phyloP scores from a whole-genome alignment of 2,888 invertebrate genomes.

The Drosophila melanosoma region DNA sequence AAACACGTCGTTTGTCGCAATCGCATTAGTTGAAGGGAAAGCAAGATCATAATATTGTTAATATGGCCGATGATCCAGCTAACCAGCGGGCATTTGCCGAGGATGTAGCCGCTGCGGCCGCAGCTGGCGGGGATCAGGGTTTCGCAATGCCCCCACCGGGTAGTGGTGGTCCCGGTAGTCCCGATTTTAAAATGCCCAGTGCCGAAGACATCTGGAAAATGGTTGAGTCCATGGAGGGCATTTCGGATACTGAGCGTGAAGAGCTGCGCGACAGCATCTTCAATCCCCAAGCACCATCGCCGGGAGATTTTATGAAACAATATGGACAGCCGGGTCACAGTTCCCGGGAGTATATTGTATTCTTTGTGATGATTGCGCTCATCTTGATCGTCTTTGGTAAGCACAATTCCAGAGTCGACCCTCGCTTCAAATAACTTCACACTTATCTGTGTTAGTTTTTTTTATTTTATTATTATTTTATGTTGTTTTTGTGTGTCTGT shows the following conservation, averaged over 20 bases:
- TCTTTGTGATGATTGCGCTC: conserved; percentile 84
- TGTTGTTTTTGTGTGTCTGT: neutral
- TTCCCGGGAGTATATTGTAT: conserved; percentile 81
- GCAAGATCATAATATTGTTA: conserved; percentile 1
- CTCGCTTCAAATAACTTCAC: conserved; percentile 26
- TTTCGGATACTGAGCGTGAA: conserved; percentile 88
- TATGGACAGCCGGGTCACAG: conserved; percentile 62
- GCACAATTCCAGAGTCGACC: conserved; percentile 48
- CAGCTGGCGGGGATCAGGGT: conserved; percentile 69
- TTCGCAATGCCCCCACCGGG: conserved; percentile 53
- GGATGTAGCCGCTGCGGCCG: conserved; percentile 79
- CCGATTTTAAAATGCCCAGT: conserved; percentile 86
- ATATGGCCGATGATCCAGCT: conserved; percentile 80
- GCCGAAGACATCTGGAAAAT: conserved; percentile 87
- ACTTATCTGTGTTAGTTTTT: conserved; percentile 13
- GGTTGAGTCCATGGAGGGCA: conserved; percentile 86
- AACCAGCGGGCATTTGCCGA: conserved; percentile 80
- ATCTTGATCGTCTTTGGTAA: conserved; percentile 84
- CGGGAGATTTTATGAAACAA: conserved; percentile 76
- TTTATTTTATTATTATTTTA: neutral
- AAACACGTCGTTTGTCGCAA: conserved; percentile 10
- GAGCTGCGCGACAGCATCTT: conserved; percentile 86
- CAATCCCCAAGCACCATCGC: conserved; percentile 84
- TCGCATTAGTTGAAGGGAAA: conserved; percentile 2
- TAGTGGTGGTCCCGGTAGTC: conserved; percentile 60